Evolutionary conservation across 2,888 invertebrate genomes (phyloP).

Genomic region (Incurvaria masculella): DNA sequence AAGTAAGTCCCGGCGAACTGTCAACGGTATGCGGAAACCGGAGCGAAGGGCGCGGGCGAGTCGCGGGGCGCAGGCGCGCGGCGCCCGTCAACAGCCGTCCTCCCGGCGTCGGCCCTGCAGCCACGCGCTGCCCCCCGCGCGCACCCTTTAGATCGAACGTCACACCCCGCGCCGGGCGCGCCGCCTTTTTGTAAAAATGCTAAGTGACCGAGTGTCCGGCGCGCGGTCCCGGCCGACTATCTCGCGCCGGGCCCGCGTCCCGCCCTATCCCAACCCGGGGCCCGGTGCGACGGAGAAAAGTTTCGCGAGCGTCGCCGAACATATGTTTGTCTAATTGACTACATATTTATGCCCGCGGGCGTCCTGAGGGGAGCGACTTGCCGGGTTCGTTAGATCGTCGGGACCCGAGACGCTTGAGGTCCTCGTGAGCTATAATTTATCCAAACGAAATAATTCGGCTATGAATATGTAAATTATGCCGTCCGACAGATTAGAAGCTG

Average conservation of each 20-base stretch:
- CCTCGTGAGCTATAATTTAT: neutral
- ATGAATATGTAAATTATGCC: neutral
- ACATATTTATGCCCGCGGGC: neutral
- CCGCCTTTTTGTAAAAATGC: constrained; percentile 23
- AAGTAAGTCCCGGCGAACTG: constrained; percentile 58
- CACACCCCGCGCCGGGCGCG: constrained; percentile 47
- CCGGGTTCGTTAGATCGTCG: too few relatives aligned
- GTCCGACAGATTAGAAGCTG: neutral
- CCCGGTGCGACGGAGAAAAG: neutral
- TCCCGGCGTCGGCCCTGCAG: constrained; percentile 9
- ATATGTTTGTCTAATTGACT: neutral
- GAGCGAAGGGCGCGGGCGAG: constrained; percentile 43
- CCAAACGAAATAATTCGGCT: neutral
- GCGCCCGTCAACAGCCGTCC: constrained; percentile 57
- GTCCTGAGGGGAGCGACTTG: neutral
- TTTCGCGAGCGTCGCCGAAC: neutral
- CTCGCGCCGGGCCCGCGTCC: neutral
- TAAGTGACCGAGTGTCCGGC: neutral
- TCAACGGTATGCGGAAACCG: constrained; percentile 61
- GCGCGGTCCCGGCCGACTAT: neutral
- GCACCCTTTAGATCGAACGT: constrained; percentile 56
- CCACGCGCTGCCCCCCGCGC: constrained; percentile 16
- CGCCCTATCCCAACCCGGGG: neutral
- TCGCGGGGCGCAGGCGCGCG: constrained; percentile 47
- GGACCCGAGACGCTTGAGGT: too few relatives aligned